Base-by-base conservation (phyloP, 2,888 invertebrate genomes). In the Drosophila kambysellisi region DNA sequence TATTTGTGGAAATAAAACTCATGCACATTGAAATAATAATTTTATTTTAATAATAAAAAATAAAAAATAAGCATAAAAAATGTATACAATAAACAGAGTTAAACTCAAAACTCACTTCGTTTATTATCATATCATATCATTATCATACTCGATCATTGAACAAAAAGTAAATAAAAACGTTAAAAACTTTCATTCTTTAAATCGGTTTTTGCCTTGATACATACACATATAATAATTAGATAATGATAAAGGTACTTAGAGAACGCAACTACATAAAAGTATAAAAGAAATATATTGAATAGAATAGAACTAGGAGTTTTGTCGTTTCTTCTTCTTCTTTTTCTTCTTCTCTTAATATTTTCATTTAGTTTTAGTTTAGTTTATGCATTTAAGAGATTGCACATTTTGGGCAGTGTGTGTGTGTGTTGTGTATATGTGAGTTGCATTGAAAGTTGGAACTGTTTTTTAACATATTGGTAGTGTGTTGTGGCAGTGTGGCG, bases 31-130 rank as follows among this genome's bases (percentile, higher is more conserved):
- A 90, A 91, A 91, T 90, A 84, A 90, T 89, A 91, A 86, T 81
- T 91, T 90, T 90, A 91, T 91, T 90, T 89, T 87, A 91, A 90
- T 83, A 88, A 83, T 87, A 84, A 84, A 85, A 85, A 83, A 83
- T 75, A 82, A 79, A 81, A 86, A 88, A 82, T 83, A 89, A 87
- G 83, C 81, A 89, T 86, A 90, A 85, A 89, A 89, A 89, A 85
- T 84, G 79, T 89, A 85, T 83, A 88, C 90, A 91, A 91, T 87
- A 79, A 87, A 84, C 81, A 82, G 86, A 85, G 88, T 85, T 88
- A 48, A 82, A 88, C 86, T 85, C 86, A 85, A 88, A 83, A 85
- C 83, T 88, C 88, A 80, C 71, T 76, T 69, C 54, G 58, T 50
- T 62, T 50, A 56, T 78, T 50, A 51, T 57, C 43, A 57, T 77